Evolutionary conservation across 2,888 invertebrate species (phyloP).

Genomic region (Amphipoea oculea): DNA sequence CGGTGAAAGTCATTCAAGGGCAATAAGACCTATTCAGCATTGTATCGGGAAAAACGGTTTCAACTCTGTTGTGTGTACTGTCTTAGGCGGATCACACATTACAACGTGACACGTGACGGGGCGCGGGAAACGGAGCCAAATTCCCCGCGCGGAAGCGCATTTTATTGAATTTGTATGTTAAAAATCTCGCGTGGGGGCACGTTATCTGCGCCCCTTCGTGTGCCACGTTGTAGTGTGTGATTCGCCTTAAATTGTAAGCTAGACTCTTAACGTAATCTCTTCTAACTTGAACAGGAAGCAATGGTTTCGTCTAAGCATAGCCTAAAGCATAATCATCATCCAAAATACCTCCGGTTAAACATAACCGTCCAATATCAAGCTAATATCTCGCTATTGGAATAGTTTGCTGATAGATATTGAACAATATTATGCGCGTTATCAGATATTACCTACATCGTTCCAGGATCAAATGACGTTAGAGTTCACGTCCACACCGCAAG

Average conservation of each 20-base stretch:
- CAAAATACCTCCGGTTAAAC: conserved; percentile 39
- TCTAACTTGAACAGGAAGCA: not conserved
- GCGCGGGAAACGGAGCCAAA: too few relatives aligned
- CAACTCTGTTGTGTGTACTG: not conserved
- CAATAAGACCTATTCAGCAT: not conserved
- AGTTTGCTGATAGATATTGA: conserved; percentile 48
- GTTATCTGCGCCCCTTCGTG: too few relatives aligned
- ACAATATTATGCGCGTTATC: conserved; percentile 45
- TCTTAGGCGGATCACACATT: not conserved
- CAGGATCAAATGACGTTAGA: conserved; percentile 42
- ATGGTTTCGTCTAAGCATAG: conserved; percentile 12
- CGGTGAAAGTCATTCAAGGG: not conserved
- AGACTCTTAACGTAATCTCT: not conserved
- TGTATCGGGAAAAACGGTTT: not conserved
- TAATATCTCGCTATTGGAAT: conserved; percentile 51
- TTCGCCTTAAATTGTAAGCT: not conserved
- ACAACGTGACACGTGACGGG: too few relatives aligned
- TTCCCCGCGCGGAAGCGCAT: too few relatives aligned
- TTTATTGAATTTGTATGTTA: too few relatives aligned
- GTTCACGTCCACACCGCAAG: conserved; percentile 23
- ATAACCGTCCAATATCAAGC: conserved; percentile 33
- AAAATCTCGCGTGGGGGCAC: too few relatives aligned
- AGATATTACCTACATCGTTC: conserved; percentile 36
- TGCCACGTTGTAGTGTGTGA: too few relatives aligned
- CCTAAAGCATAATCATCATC: conserved; percentile 17